Evolutionary conservation across 2,888 invertebrate genomes (phyloP).

Genomic region (Urechis unicinctus): DNA sequence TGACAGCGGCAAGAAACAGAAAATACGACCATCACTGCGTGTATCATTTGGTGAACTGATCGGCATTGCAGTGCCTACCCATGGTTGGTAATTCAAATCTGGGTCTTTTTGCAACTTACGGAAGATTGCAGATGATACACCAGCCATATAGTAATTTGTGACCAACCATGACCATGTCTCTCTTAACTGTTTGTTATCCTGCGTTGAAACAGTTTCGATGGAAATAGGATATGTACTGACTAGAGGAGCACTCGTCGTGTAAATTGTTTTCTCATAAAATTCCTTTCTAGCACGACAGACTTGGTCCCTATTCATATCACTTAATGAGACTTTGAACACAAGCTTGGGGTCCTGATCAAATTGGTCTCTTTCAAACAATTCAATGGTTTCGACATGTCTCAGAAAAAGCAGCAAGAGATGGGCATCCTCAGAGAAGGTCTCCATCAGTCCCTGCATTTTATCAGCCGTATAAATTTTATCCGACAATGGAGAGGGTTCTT

Average conservation of each 20-base stretch:
- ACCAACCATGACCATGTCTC: conserved; percentile 16
- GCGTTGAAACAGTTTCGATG: conserved; percentile 5
- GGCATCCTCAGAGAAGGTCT: conserved; percentile 27
- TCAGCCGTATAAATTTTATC: conserved; percentile 17
- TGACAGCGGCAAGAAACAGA: conserved; percentile 44
- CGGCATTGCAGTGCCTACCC: conserved; percentile 29
- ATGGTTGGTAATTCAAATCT: conserved; percentile 25
- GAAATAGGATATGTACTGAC: conserved; percentile 12
- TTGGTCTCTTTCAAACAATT: conserved; percentile 23
- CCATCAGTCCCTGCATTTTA: conserved; percentile 13
- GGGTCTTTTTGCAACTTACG: conserved; percentile 18
- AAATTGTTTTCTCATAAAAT: background rate
- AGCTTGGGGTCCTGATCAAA: conserved; percentile 8
- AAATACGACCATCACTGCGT: conserved; percentile 29
- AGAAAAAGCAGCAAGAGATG: conserved; percentile 36
- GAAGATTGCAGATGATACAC: conserved; percentile 18
- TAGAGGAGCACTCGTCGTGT: background rate
- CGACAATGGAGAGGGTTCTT: conserved; percentile 17
- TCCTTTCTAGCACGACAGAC: conserved; percentile 4
- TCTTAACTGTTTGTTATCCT: background rate
- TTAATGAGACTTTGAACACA: conserved; percentile 17
- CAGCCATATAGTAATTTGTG: conserved; percentile 18
- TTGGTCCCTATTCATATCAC: conserved; percentile 18
- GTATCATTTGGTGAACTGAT: conserved; percentile 5
- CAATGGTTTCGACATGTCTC: conserved; percentile 29